Evolutionary conservation across 2,797 vertebrate genomes (phyloP), one percentile per base, ranked within the genome.

Genomic region (Notoglanidium macrostoma): DNA sequence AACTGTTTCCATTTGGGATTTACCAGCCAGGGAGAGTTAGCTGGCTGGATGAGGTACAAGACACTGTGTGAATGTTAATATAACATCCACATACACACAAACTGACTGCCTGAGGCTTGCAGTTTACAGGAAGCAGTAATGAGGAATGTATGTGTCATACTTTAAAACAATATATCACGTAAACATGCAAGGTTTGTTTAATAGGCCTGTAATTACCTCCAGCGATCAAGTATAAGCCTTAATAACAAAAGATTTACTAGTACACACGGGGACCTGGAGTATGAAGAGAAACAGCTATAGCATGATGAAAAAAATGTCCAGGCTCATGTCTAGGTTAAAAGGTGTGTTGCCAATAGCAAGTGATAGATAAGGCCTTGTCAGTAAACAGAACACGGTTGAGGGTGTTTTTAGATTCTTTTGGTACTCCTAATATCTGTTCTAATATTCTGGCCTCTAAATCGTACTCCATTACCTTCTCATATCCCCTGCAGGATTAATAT

Each of bases 41-140:
- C 74, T 78, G 59, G 51, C 46, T 78, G 63, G 40, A 46, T 72
- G 49, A 59, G 21, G n/a, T 40, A 61, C 55, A 65, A 72, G 40
- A 63, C 54, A 83, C 17, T 44, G 7, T 65, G 61, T 54, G 72
- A 61, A 76, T 54, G 79, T 82, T 86, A 72, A 86, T 70, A 54
- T 32, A 19, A 32, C 32, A 49, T 61, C 32, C n/a, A 83, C 83
- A 83, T 78, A 74, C 63, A 87, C 84, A 86, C 21, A 57, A 88
- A 72, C 80, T 59, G 32, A 1, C 11, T 70, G 74, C 63, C 57
- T 70, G 70, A 51, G 59, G 65, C 35, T 80, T 81, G 76, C 23
- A 79, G 77, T 88, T 91, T 90, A 88, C 88, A 54, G 63, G 90
- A 90, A 84, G 89, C 85, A 68, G 11, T 26, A 67, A 11, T 6